Evolutionary conservation across 2,797 vertebrate genomes (phyloP), one percentile per base, ranked within the genome.

Genomic region (Schizopygopsis malacanthus): DNA sequence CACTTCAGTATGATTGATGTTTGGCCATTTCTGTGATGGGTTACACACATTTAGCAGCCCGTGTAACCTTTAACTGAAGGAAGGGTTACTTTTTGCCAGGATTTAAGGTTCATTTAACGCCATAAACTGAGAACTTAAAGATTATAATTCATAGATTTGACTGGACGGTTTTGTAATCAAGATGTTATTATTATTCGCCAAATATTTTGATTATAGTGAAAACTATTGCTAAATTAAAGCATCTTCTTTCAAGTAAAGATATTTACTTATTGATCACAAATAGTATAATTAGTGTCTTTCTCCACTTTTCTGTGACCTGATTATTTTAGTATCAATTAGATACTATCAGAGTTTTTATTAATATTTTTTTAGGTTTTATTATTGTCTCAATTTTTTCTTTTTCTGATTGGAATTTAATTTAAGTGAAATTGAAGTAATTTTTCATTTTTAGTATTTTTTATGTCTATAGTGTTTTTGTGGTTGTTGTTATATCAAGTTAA

Each of bases 1-100:
- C 18, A 33, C n/a, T 28, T 80, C 37, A 50, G 11, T 47, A 85
- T 80, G 76, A 85, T 85, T 47, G 77, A 85, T 85, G 84, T 43
- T 50, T 79, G 18, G 41, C 50, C 20, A 6, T 72, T 73, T 82
- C 37, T 73, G 52, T 41, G 69, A 47, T n/a, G 54, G 45, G 45
- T 54, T 70, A 11, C 50, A 54, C 37, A 39, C 65, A 70, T 54
- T 54, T 39, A 70, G 4, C 47, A 39, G 83, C 37, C 39, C 3
- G 63, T 28, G 15, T 70, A 81, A 81, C 8, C 3, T 77, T 43
- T 54, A 69, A 67, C 72, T 65, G 43, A 69, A 69, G 37, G 75
- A 54, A 47, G 47, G 33, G 33, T 33, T 33, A 69, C 45, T 61
- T 56, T 56, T 15, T 28, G 33, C 22, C 75, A 47, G 63, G 33